phyloP scores from a whole-genome alignment of 2,888 invertebrate genomes.

The Ypsolopha sequella region DNA sequence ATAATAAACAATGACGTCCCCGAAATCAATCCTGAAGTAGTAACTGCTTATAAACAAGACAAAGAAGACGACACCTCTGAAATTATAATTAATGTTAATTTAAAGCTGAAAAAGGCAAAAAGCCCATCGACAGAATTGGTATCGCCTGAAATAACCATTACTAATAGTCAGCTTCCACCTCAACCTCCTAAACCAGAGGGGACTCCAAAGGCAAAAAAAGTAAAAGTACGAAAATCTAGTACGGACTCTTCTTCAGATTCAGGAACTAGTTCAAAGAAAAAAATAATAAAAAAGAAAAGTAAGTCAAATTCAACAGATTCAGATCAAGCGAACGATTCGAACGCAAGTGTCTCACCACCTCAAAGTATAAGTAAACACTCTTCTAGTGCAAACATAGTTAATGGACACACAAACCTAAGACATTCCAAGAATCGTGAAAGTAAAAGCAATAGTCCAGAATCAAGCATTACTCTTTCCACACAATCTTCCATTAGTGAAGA shows the following conservation, averaged over 20 bases:
- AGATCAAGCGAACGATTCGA: constrained; percentile 38
- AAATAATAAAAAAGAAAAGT: constrained; percentile 48
- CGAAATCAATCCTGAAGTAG: constrained; percentile 32
- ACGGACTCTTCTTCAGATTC: constrained; percentile 51
- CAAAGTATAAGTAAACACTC: constrained; percentile 30
- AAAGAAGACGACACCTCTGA: constrained; percentile 52
- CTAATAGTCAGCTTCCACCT: constrained; percentile 59
- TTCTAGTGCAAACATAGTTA: constrained; percentile 33
- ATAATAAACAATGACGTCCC: constrained; percentile 5
- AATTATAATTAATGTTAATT: constrained; percentile 56
- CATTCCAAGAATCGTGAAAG: constrained; percentile 54
- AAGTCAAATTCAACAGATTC: constrained; percentile 61
- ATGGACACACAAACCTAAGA: constrained; percentile 37
- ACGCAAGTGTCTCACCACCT: constrained; percentile 26
- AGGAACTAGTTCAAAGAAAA: constrained; percentile 38
- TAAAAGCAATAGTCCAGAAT: constrained; percentile 56
- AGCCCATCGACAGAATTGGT: constrained; percentile 43
- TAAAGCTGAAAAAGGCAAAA: constrained; percentile 53
- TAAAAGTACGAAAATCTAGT: constrained; percentile 48
- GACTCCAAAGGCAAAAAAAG: constrained; percentile 40
- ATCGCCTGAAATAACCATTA: constrained; percentile 52
- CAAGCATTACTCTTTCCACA: constrained; percentile 64
- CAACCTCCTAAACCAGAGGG: constrained; percentile 59
- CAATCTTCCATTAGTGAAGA: constrained; percentile 64
- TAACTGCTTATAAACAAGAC: constrained; percentile 40